Percentiles rank a stretch among this genome's conserved stretches.
Conservation (phyloP, 2,113 vertebrate species). For the Poeciliopsis retropinna region DNA sequence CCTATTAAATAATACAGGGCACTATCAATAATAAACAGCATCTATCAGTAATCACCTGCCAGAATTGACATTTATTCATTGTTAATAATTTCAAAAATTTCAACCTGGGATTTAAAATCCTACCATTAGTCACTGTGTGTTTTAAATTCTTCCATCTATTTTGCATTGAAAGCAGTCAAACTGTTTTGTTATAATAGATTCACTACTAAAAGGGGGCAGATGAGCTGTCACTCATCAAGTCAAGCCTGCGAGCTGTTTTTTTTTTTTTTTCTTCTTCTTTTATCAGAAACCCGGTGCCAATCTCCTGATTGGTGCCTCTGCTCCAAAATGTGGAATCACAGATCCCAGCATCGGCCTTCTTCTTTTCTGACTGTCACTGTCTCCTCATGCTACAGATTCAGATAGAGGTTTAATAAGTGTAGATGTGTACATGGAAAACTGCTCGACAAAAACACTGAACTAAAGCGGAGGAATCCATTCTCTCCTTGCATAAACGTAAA, state of each 20-base stretch:
- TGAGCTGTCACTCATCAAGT: background rate
- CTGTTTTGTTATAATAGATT: background rate
- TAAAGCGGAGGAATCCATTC: too few species aligned
- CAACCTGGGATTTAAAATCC: background rate
- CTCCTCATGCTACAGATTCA: slow-evolving; percentile 17
- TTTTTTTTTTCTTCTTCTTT: background rate
- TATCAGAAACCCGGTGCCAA: slow-evolving; percentile 37
- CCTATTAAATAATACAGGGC: too few species aligned
- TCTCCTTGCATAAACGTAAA: too few species aligned
- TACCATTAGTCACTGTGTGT: background rate
- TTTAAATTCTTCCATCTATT: background rate
- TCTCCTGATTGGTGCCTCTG: slow-evolving; percentile 42
- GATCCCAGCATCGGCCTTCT: slow-evolving; percentile 41
- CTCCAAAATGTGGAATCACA: slow-evolving; percentile 45
- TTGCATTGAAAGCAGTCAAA: background rate
- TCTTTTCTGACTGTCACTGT: slow-evolving; percentile 50
- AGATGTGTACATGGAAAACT: background rate
- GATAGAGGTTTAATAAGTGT: slow-evolving; percentile 12
- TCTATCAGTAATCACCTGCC: too few species aligned
- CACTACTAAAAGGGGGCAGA: background rate
- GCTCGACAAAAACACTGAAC: too few species aligned
- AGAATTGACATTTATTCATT: too few species aligned
- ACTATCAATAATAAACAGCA: too few species aligned
- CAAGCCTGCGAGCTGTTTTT: too few species aligned
- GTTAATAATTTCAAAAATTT: too few species aligned